phyloP scores from a whole-genome alignment of 2,113 vertebrate genomes.

The Oenanthe melanoleuca region DNA sequence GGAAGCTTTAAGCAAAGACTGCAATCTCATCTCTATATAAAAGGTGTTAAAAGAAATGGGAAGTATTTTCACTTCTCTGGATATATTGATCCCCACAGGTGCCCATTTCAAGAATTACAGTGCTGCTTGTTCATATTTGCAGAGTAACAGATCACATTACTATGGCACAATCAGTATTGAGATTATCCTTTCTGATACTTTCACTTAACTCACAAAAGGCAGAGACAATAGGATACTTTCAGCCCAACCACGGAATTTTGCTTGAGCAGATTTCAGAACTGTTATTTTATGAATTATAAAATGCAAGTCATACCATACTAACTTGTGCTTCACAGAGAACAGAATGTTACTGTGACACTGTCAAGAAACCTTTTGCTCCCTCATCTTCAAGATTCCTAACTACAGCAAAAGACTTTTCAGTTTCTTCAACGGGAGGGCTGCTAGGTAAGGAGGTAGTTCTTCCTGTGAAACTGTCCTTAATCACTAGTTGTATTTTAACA shows the following conservation, averaged over 20 bases:
- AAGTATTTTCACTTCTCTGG: background rate
- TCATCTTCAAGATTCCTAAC: background rate
- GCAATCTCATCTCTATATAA: background rate
- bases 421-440: background rate
- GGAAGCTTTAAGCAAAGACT: background rate
- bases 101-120: background rate
- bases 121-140: background rate
- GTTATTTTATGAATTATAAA: constrained; percentile 6
- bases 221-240: constrained; percentile 22
- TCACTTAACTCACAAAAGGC: background rate
- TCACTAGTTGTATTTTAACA: background rate
- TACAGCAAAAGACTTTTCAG: background rate
- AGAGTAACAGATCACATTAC: background rate
- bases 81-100: background rate
- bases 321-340: background rate
- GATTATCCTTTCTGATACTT: background rate
- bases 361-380: background rate
- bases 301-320: background rate
- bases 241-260: background rate
- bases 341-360: background rate
- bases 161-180: background rate
- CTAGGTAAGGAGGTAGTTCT: background rate
- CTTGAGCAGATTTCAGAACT: background rate
- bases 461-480: background rate
- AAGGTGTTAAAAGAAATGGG: background rate